Evolutionary conservation across 2,113 vertebrate species (phyloP).

Genomic region (Scortum barcoo): DNA sequence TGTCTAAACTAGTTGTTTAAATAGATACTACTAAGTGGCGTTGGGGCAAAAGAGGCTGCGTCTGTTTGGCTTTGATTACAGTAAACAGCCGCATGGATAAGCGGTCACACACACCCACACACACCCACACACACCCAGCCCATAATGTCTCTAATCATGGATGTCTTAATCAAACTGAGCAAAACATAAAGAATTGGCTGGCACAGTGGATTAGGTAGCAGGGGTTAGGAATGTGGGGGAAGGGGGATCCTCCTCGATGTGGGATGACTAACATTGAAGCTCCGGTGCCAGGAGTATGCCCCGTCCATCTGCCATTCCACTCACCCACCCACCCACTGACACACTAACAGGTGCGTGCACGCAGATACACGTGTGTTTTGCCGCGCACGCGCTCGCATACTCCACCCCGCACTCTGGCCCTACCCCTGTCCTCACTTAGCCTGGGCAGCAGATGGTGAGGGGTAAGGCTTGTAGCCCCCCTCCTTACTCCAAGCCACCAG

Average conservation of each 20-base stretch:
- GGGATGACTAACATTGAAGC: constrained; percentile 64
- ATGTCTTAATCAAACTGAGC: constrained; percentile 87
- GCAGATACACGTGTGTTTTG: constrained; percentile 66
- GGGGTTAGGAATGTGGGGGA: constrained; percentile 78
- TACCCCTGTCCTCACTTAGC: constrained; percentile 81
- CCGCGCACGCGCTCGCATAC: constrained; percentile 48
- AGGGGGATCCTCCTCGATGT: constrained; percentile 52
- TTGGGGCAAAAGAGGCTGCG: constrained; percentile 5
- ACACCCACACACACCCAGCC: constrained; percentile 53
- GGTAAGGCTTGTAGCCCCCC: constrained; percentile 82
- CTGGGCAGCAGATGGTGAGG: constrained; percentile 89
- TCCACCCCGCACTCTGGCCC: constrained; percentile 71
- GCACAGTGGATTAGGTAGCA: constrained; percentile 84
- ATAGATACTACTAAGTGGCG: constrained; percentile 9
- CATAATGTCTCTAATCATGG: constrained; percentile 87
- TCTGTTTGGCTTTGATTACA: constrained; percentile 59
- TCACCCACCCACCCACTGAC: constrained; percentile 73
- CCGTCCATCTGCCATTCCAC: constrained; percentile 77
- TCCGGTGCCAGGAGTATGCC: constrained; percentile 72
- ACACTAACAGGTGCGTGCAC: constrained; percentile 74
- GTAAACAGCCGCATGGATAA: constrained; percentile 65
- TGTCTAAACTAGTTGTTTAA: neutral
- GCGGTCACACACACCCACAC: neutral
- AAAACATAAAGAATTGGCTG: constrained; percentile 81
- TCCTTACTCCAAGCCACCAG: constrained; percentile 73